phyloP scores from a whole-genome alignment of 1,140 invertebrate species.

The Diachasmimorpha longicaudata region DNA sequence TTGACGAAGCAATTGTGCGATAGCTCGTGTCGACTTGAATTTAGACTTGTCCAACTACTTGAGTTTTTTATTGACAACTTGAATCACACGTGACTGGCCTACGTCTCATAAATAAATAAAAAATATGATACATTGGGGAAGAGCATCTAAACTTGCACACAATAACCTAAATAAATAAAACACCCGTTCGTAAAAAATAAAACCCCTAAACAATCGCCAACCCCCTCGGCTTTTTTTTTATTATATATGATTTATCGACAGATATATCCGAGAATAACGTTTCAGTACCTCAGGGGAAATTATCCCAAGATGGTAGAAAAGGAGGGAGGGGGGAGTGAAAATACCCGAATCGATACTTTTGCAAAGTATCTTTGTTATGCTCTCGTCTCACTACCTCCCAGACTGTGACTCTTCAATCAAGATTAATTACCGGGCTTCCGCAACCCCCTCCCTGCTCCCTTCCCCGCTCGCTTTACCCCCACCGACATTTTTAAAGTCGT shows the following conservation, averaged over 20 bases:
- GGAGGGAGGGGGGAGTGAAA: neutral
- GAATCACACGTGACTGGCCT: too few relatives aligned
- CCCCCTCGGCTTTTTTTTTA: too few relatives aligned
- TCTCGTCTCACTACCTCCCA: neutral
- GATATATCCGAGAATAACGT: neutral
- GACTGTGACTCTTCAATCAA: slow-evolving; percentile 19
- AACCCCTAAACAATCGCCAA: too few relatives aligned
- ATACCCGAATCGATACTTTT: slow-evolving; percentile 16
- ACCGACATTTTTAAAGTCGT: neutral
- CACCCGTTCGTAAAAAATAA: too few relatives aligned
- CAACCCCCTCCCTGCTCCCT: neutral
- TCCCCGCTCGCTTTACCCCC: neutral
- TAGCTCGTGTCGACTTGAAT: too few relatives aligned
- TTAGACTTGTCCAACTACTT: too few relatives aligned
- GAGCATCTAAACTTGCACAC: too few relatives aligned
- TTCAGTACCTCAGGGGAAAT: slow-evolving; percentile 13
- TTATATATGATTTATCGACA: neutral
- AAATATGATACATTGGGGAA: too few relatives aligned
- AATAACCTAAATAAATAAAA: too few relatives aligned
- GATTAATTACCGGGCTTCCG: slow-evolving; percentile 20
- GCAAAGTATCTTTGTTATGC: slow-evolving; percentile 1
- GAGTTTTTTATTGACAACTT: too few relatives aligned
- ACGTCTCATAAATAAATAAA: too few relatives aligned
- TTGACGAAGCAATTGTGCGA: too few relatives aligned
- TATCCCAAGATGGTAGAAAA: neutral